A percentile compares a stretch with the other conserved stretches of the same genome.
These are phyloP conservation scores for Atethmia centrago DNA, from an alignment of 2,888 invertebrate species.

Conservation along the genomic window DNA sequence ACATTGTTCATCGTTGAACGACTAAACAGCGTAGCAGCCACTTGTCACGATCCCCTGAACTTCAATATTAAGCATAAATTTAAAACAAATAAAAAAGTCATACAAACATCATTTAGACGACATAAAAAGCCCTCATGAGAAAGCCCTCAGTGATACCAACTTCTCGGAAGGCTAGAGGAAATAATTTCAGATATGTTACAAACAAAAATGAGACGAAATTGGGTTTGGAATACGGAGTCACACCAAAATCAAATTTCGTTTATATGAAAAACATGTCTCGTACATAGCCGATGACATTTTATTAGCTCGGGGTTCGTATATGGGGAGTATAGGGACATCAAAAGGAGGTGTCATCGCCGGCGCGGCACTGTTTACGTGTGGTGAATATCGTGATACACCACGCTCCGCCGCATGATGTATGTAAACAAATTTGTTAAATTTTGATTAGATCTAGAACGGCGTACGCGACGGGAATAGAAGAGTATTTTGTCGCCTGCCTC, in stretches of 20 bases:
- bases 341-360: constrained; percentile 83
- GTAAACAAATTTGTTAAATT: constrained; percentile 89
- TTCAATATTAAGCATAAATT: neutral
- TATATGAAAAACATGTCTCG: constrained; percentile 83
- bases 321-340: constrained; percentile 78
- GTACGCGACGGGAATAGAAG: constrained; percentile 82
- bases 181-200: constrained; percentile 76
- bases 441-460: constrained; percentile 85
- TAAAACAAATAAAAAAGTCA: neutral
- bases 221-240: constrained; percentile 79
- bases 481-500: constrained; percentile 42
- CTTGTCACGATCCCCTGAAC: neutral
- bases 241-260: constrained; percentile 82
- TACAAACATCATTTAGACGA: constrained; percentile 18
- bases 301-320: constrained; percentile 79
- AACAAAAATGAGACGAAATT: constrained; percentile 78
- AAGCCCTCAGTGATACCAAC: constrained; percentile 62
- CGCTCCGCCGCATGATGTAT: constrained; percentile 77
- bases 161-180: constrained; percentile 69
- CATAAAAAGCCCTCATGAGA: constrained; percentile 61
- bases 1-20: constrained; percentile 2
- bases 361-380: constrained; percentile 84
- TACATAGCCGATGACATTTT: constrained; percentile 80
- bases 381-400: constrained; percentile 81
- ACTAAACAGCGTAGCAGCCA: neutral